Evolutionary conservation across 2,113 vertebrate species (phyloP), one percentile per base, ranked within the genome.

Genomic region (Sinocyclocheilus rhinocerous): DNA sequence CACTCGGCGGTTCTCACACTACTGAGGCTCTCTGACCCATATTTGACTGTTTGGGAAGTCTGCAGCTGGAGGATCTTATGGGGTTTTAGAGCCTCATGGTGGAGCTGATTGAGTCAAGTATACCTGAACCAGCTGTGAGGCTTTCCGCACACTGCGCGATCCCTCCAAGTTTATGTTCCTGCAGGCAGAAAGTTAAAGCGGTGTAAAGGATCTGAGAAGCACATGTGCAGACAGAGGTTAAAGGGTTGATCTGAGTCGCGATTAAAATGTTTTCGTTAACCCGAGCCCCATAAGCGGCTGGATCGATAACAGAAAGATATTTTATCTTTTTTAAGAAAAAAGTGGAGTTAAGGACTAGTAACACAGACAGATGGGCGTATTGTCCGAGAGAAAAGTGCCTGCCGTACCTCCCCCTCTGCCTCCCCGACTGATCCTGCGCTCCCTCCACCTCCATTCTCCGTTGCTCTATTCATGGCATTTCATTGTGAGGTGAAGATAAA

Each of bases 31-130:
- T 52, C 76, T 87, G 83, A 78, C 83, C 78, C 55, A 76, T 72
- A 81, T 76, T 72, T 76, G 70, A 87, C 78, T 77, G 78, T 85
- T 89, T 76, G 33, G 70, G 76, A 89, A 86, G 57, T 86, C 69
- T 84, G 67, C 50, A 70, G 42, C 33, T 76, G 70, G 59, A 85
- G 26, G 3, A 57, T 26, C 63, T 48, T 76, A 26, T 24, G 24
- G 72, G 61, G 70, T 57, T 73, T 84, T 72, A 77, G 39, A 59
- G 70, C 72, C 78, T 86, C 69, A 29, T 59, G 67, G 29, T 70
- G 61, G n/a, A 59, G 76, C 24, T 84, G 79, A 42, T 76, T 45
- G 15, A 39, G 55, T n/a, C 29, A n/a, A 57, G 57, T 63, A 6
- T 80, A 86, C 80, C 84, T 86, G 80, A 57, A 86, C 55, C 29